Evolutionary conservation across 2,797 vertebrate species (phyloP).

Genomic region (Ptychobarbus kaznakovi): DNA sequence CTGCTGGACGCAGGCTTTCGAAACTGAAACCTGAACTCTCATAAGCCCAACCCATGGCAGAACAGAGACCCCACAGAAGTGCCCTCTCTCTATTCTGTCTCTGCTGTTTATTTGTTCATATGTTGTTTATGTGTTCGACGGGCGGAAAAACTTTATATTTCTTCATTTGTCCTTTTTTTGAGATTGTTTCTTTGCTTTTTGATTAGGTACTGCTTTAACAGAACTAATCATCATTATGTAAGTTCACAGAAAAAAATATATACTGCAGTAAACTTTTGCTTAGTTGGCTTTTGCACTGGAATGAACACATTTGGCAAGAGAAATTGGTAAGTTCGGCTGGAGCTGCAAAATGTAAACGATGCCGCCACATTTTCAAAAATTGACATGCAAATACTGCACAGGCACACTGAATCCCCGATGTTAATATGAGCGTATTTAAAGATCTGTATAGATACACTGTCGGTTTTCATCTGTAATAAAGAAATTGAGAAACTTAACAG

Average conservation of each 20-base stretch:
- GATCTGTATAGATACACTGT: slow-evolving; percentile 70
- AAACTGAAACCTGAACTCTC: slow-evolving; percentile 40
- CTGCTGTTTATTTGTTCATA: slow-evolving; percentile 64
- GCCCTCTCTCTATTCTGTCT: slow-evolving; percentile 73
- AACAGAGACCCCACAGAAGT: slow-evolving; percentile 74
- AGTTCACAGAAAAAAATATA: slow-evolving; percentile 36
- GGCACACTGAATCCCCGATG: slow-evolving; percentile 55
- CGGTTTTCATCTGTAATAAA: slow-evolving; percentile 69
- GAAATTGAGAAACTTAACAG: slow-evolving; percentile 41
- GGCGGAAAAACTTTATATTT: slow-evolving; percentile 61
- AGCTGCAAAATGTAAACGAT: slow-evolving; percentile 61
- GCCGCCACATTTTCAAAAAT: slow-evolving; percentile 51
- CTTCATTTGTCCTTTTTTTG: slow-evolving; percentile 63
- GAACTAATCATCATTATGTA: slow-evolving; percentile 53
- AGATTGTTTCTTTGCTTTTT: slow-evolving; percentile 67
- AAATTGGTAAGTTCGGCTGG: slow-evolving; percentile 29
- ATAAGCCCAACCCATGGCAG: slow-evolving; percentile 44
- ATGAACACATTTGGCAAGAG: slow-evolving; percentile 55
- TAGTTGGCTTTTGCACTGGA: slow-evolving; percentile 73
- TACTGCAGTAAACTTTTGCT: slow-evolving; percentile 57
- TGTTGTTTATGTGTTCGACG: slow-evolving; percentile 62
- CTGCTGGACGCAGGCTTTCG: slow-evolving; percentile 63
- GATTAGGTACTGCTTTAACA: slow-evolving; percentile 72
- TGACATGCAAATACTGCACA: slow-evolving; percentile 62
- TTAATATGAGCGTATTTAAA: slow-evolving; percentile 73